Evolutionary conservation across 2,797 vertebrate genomes (phyloP), one percentile per base, ranked within the genome.

Genomic region (Acanthurus lineatus): DNA sequence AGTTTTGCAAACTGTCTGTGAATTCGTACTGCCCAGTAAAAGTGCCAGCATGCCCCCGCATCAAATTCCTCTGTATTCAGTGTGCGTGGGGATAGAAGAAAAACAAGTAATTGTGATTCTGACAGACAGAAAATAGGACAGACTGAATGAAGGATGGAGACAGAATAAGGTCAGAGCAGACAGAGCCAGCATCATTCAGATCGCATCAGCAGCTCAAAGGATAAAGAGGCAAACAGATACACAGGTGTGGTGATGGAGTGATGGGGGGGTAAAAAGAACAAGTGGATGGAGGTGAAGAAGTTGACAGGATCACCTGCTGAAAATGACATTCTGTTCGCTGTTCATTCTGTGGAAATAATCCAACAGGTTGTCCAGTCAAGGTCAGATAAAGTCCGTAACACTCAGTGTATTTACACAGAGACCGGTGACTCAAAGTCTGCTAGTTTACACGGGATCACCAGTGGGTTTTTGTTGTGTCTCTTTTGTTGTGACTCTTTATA

Each of bases 111-210:
- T 49, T 48, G 56, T 60, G 77, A 69, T 69, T 51, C 5, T 66
- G 78, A 75, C 32, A 25, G 38, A 75, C 45, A 12, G 65, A 58
- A 32, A 28, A 32, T 25, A 57, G 67, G 73, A 54, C 56, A 11
- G 78, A 47, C 20, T 25, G 64, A 75, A 20, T 48, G 69, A 74
- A n/a, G 38, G 84, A 64, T 47, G 52, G 38, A 61, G 76, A 79
- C 82, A 71, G 74, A 85, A 76, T 73, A 61, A 70, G 84, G 77
- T 80, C 84, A 19, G 57, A 52, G 22, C 69, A 62, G n/a, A 58
- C 0, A 1, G 19, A 68, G 52, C 9, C 62, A 6, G 44, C 66
- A 25, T 48, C 72, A 52, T 53, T 77, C 78, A 79, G 52, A 69
- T 71, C 63, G 52, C 65, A 77, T 67, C 69, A 49, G 44, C 62